Percentiles rank a stretch among this genome's conserved stretches.
Conservation (phyloP, 2,113 vertebrate species). For the Heterotilapia buettikoferi region DNA sequence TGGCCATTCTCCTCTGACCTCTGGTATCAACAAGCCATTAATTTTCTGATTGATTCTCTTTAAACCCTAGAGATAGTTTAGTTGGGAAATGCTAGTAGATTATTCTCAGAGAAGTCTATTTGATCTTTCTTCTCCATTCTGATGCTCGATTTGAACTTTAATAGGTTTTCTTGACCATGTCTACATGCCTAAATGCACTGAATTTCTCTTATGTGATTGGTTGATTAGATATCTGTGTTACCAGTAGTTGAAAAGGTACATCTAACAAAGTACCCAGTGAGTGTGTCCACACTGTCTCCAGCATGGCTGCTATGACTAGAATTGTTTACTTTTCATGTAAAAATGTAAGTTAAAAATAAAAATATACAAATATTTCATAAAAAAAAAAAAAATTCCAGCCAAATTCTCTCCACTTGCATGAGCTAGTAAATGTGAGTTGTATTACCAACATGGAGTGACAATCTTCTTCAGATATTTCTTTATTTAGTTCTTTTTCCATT, state of each 20-base stretch:
- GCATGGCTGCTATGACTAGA: not conserved
- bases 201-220: not conserved
- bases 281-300: not conserved
- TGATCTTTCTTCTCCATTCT: not conserved
- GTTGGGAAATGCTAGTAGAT: not conserved
- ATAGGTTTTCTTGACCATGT: not conserved
- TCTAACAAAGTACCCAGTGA: not conserved
- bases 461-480: not conserved
- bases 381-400: not conserved
- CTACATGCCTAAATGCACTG: not conserved
- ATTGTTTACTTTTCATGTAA: not conserved
- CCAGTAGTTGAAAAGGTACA: not conserved
- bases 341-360: not conserved
- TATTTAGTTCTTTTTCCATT: not conserved
- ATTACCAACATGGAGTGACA: not conserved
- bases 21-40: not conserved
- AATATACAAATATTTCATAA: not conserved
- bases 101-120: not conserved
- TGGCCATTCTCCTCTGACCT: not conserved
- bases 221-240: not conserved
- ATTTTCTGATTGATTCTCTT: not conserved
- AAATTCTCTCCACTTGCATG: not conserved
- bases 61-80: not conserved
- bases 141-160: not conserved
- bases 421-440: not conserved